Conservation (phyloP, 1,140 invertebrate genomes). For the Brachionus koreanus region DNA sequence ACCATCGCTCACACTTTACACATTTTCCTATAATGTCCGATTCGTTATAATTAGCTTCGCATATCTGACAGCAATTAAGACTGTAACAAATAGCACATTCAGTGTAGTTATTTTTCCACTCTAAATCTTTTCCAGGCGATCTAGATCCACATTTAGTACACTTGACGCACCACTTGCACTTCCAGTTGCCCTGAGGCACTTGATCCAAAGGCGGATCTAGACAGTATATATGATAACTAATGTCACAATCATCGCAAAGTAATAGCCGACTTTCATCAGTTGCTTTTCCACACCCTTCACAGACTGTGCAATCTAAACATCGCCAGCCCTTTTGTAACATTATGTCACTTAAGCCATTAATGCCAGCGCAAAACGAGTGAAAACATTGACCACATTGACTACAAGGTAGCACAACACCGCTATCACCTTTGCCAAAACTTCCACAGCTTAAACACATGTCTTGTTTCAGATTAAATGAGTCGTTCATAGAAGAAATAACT, state of each 20-base stretch:
- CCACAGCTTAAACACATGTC: slow-evolving; percentile 98
- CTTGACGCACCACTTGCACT: slow-evolving; percentile 76
- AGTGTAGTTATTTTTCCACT: slow-evolving; percentile 78
- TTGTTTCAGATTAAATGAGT: slow-evolving; percentile 84
- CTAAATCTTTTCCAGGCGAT: not conserved
- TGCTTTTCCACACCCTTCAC: slow-evolving; percentile 93
- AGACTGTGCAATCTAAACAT: slow-evolving; percentile 96
- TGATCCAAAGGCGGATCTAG: slow-evolving; percentile 85
- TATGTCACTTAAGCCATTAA: slow-evolving; percentile 78
- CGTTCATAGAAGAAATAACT: slow-evolving; percentile 82
- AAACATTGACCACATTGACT: slow-evolving; percentile 98
- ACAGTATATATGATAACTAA: slow-evolving; percentile 98
- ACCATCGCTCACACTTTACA: slow-evolving; percentile 73
- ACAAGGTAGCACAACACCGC: slow-evolving; percentile 88
- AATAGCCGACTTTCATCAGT: slow-evolving; percentile 88
- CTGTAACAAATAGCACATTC: slow-evolving; percentile 89
- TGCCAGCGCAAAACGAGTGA: slow-evolving; percentile 93
- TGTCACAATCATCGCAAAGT: slow-evolving; percentile 98
- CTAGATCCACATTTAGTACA: slow-evolving; percentile 37
- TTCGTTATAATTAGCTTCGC: slow-evolving; percentile 75
- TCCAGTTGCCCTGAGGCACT: slow-evolving; percentile 78
- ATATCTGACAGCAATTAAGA: slow-evolving; percentile 76
- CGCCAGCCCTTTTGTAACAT: slow-evolving; percentile 94
- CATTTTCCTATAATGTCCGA: slow-evolving; percentile 93
- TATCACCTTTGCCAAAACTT: slow-evolving; percentile 85